phyloP scores from a whole-genome alignment of 2,888 invertebrate species.

The Xestia xanthographa region DNA sequence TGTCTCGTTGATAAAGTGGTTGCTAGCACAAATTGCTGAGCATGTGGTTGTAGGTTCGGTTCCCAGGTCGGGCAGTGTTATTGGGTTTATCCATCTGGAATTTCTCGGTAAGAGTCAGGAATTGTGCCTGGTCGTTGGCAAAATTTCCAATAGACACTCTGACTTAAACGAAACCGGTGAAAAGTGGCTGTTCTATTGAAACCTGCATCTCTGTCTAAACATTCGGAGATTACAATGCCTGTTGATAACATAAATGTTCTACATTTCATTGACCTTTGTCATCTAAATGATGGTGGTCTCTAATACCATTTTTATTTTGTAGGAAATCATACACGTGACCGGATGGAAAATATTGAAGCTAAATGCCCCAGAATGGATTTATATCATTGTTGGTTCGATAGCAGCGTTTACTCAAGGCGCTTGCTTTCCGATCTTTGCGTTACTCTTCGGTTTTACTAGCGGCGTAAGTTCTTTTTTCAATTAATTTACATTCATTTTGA shows the following conservation, averaged over 20 bases:
- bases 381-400: constrained; percentile 90
- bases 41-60: not conserved
- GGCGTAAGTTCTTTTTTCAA: constrained; percentile 81
- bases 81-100: not conserved
- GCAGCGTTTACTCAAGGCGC: constrained; percentile 92
- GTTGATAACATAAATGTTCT: not conserved
- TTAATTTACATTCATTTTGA: too few species aligned
- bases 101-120: not conserved
- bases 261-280: not conserved
- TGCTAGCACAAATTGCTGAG: not conserved
- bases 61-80: not conserved
- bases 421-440: constrained; percentile 92
- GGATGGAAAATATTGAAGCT: constrained; percentile 90
- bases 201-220: not conserved
- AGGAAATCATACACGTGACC: constrained; percentile 80
- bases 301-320: constrained; percentile 13
- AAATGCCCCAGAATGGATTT: constrained; percentile 92
- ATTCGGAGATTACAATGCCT: not conserved
- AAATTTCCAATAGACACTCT: not conserved
- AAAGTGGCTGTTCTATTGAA: not conserved
- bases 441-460: constrained; percentile 93
- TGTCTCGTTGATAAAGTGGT: not conserved
- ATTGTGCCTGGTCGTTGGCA: not conserved
- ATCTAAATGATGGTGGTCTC: not conserved
- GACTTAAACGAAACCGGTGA: not conserved